These are phyloP conservation scores for Sesia apiformis DNA, from an alignment of 2,888 invertebrate genomes.

Conservation along the genomic window DNA sequence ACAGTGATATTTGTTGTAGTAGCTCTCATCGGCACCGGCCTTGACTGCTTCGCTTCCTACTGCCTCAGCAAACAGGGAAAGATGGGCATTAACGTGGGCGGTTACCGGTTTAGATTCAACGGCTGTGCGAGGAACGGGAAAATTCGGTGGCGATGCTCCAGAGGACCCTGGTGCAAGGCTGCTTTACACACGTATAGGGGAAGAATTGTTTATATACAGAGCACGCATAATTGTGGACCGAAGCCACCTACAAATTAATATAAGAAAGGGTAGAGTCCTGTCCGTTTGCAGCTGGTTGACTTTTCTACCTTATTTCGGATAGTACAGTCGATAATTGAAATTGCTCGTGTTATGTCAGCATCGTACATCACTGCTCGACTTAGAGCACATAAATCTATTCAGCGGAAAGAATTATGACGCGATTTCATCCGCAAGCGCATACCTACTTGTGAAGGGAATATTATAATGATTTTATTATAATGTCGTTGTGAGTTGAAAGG, in stretches of 20 bases:
- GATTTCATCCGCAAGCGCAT: too few species aligned
- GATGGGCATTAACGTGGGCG: slow-evolving; percentile 66
- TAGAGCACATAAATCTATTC: too few species aligned
- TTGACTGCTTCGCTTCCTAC: slow-evolving; percentile 61
- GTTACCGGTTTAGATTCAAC: slow-evolving; percentile 62
- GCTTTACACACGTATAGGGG: slow-evolving; percentile 63
- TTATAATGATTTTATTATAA: too few species aligned
- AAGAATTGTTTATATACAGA: slow-evolving; percentile 61
- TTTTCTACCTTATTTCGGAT: too few species aligned
- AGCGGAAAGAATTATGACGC: too few species aligned
- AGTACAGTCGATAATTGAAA: too few species aligned
- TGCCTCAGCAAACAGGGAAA: slow-evolving; percentile 69
- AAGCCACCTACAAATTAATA: slow-evolving; percentile 32
- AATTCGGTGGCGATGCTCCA: slow-evolving; percentile 62
- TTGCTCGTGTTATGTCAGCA: too few species aligned
- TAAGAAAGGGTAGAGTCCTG: background rate
- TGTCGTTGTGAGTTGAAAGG: too few species aligned
- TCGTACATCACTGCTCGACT: too few species aligned
- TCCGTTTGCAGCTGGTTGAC: too few species aligned
- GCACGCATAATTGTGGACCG: slow-evolving; percentile 61
- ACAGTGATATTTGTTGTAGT: slow-evolving; percentile 27
- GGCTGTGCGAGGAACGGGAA: slow-evolving; percentile 64
- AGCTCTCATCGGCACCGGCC: slow-evolving; percentile 52
- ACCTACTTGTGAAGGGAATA: too few species aligned
- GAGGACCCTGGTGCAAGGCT: slow-evolving; percentile 67